phyloP scores from a whole-genome alignment of 2,888 invertebrate species.

The Chloroclysta siterata region DNA sequence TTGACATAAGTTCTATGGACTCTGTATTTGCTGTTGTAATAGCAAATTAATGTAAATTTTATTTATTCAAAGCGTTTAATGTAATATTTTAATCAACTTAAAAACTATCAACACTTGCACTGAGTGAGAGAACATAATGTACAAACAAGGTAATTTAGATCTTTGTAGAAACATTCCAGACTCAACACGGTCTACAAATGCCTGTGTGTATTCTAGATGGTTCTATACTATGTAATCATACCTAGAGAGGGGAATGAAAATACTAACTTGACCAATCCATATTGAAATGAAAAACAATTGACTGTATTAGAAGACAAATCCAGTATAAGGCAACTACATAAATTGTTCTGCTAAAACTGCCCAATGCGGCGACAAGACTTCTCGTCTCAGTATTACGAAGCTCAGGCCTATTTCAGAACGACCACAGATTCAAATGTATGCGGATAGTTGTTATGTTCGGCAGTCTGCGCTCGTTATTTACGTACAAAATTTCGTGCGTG shows the following conservation, averaged over 20 bases:
- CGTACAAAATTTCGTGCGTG: too few species aligned
- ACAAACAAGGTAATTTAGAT: conserved; percentile 26
- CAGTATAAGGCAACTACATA: neutral
- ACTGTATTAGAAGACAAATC: neutral
- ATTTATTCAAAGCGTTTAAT: conserved; percentile 17
- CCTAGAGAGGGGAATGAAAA: neutral
- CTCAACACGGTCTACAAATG: conserved; percentile 8
- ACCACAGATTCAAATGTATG: neutral
- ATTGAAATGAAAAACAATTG: neutral
- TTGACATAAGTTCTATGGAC: conserved; percentile 2
- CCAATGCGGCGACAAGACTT: conserved; percentile 4
- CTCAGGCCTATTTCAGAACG: conserved; percentile 24
- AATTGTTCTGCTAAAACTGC: conserved; percentile 5
- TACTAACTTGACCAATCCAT: neutral
- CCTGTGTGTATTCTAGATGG: conserved; percentile 15
- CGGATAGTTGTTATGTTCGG: too few species aligned
- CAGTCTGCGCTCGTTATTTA: too few species aligned
- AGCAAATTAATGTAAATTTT: conserved; percentile 19
- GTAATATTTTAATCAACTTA: conserved; percentile 6
- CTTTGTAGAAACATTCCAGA: conserved; percentile 29
- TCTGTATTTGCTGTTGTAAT: conserved; percentile 6
- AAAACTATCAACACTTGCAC: conserved; percentile 3
- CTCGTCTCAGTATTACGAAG: conserved; percentile 25
- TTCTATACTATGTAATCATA: neutral
- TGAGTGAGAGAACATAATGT: conserved; percentile 13